Base-by-base conservation (phyloP, 2,113 vertebrate species). In the Antechinus stuartii region DNA sequence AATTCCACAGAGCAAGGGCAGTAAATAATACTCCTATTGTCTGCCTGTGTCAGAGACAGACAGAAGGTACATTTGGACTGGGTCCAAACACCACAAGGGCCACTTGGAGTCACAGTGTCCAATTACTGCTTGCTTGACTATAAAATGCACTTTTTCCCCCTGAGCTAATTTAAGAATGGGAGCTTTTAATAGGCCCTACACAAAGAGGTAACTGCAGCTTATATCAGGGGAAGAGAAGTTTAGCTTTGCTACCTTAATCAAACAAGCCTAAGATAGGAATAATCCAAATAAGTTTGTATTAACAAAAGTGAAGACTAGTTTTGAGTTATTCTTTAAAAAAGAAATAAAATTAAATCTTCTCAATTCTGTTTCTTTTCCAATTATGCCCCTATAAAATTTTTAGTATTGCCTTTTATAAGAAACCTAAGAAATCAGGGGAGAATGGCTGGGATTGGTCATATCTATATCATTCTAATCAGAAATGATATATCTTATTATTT, bases 1-100 rank as follows among this genome's bases (percentile, higher is more conserved):
- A 98, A 98, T 98, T 97, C 98, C 98, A 98, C 93, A 98, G 97
- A 98, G 98, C 98, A 98, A 98, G 98, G 95, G 98, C 98, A 96
- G 98, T 98, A 99, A 99, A 99, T 99, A 99, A 99, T 99, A 98
- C 98, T 91, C 92, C 98, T 98, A 99, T 99, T 99, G 99, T 99
- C 98, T 98, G 98, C 98, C 96, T 97, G 97, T 98, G 98, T 98
- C 98, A 98, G 98, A 99, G 98, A 99, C 98, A 98, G 99, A 99
- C 99, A 99, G 99, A 99, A 99, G 99, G 99, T 99, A 98, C 98
- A 98, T 98, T 99, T 99, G 99, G 99, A 98, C 95, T 91, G 9
- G 47, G 1, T 98, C 99, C 99, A 99, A 98, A 98, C 98, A 98
- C 98, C 97, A 98, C 98, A 97, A 99, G 98, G 99, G 98, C 98